Evolutionary conservation across 2,113 vertebrate genomes (phyloP).

Genomic region (Australoheros scitulus): DNA sequence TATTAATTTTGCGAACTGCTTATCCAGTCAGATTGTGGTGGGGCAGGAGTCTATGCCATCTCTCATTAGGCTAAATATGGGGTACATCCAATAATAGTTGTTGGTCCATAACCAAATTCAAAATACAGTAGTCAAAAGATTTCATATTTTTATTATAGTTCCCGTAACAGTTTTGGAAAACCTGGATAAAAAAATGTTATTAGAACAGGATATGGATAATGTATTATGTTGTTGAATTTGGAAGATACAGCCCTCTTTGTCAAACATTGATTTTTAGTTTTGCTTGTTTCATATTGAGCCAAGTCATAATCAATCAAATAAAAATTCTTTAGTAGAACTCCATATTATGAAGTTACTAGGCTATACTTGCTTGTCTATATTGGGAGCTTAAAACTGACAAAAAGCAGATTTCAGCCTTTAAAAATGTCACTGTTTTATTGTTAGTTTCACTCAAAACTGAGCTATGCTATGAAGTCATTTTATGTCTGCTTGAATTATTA

Average conservation of each 20-base stretch:
- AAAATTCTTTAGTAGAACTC: neutral
- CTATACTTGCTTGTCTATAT: neutral
- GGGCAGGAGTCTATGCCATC: no score
- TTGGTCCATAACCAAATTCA: no score
- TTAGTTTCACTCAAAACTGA: neutral
- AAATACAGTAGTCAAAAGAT: no score
- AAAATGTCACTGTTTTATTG: neutral
- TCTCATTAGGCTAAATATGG: no score
- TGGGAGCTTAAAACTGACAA: neutral
- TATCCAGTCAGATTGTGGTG: no score
- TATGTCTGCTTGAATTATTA: neutral
- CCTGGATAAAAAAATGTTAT: no score
- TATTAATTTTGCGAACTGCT: no score
- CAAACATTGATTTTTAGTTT: neutral
- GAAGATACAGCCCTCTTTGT: neutral
- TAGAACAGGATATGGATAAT: fast-evolving
- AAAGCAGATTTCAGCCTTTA: neutral
- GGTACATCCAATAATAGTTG: no score
- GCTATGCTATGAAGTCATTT: neutral
- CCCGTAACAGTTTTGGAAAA: no score
- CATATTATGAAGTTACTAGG: neutral
- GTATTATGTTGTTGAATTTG: neutral
- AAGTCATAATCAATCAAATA: neutral
- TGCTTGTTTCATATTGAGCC: neutral
- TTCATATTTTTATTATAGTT: no score